These are phyloP conservation scores for Eupithecia insigniata DNA, from an alignment of 2,888 invertebrate species.

Conservation along the genomic window DNA sequence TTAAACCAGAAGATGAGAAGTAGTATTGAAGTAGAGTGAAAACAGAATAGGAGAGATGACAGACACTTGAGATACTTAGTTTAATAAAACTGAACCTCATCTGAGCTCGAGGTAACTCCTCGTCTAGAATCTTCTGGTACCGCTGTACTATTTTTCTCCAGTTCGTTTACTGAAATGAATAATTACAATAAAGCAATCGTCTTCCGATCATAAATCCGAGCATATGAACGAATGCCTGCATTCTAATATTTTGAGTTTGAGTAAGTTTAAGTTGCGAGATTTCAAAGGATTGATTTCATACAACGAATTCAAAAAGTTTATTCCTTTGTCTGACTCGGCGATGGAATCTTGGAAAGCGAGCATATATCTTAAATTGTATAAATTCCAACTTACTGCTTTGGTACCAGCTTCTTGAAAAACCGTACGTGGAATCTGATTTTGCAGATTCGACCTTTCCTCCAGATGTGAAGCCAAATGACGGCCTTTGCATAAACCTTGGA, in stretches of 20 bases:
- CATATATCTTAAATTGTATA: not conserved
- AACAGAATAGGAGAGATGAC: conserved; percentile 8
- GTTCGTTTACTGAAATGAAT: conserved; percentile 83
- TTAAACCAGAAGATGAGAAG: not conserved
- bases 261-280: not conserved
- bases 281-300: not conserved
- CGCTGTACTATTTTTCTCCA: conserved; percentile 75
- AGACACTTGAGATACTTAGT: conserved; percentile 23
- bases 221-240: not conserved
- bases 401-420: conserved; percentile 76
- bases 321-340: not conserved
- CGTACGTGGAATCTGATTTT: conserved; percentile 69
- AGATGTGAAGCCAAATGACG: conserved; percentile 79
- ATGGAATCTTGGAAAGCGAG: not conserved
- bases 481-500: conserved; percentile 83
- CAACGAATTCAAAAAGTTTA: not conserved
- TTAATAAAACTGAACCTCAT: conserved; percentile 63
- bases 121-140: conserved; percentile 74
- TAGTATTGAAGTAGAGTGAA: conserved; percentile 12
- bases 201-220: not conserved
- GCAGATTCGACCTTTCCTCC: conserved; percentile 63
- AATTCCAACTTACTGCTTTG: conserved; percentile 71
- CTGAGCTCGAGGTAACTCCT: conserved; percentile 57
- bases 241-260: not conserved
- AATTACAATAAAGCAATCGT: not conserved